Evolutionary conservation across 2,888 invertebrate species (phyloP).

Genomic region (Stenurella melanura): DNA sequence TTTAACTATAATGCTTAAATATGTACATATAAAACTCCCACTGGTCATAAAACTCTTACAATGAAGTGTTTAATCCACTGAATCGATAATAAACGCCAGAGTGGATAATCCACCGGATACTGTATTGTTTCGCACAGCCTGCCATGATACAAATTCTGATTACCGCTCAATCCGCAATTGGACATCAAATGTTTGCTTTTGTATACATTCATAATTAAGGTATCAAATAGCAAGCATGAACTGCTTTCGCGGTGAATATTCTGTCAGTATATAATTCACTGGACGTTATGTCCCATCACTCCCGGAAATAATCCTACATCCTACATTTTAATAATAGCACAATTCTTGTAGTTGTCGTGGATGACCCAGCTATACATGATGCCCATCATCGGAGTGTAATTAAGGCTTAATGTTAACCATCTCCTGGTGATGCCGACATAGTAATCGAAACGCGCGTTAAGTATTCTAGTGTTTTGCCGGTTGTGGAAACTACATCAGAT

Average conservation of each 20-base stretch:
- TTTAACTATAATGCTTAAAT: constrained; percentile 24
- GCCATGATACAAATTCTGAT: constrained; percentile 28
- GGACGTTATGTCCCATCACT: not conserved
- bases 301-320: too few relatives aligned
- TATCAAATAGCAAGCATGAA: not conserved
- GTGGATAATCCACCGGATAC: constrained; percentile 25
- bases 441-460: too few relatives aligned
- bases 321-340: too few relatives aligned
- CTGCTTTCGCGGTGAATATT: not conserved
- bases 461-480: too few relatives aligned
- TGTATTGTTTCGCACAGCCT: constrained; percentile 26
- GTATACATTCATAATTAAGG: constrained; percentile 19
- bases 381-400: too few relatives aligned
- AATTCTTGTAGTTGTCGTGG: too few relatives aligned
- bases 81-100: constrained; percentile 37
- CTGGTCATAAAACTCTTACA: constrained; percentile 32
- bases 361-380: too few relatives aligned
- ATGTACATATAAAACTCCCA: constrained; percentile 30
- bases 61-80: constrained; percentile 36
- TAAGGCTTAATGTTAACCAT: too few relatives aligned
- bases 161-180: constrained; percentile 17
- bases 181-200: constrained; percentile 23
- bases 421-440: too few relatives aligned
- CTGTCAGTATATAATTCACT: not conserved
- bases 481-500: too few relatives aligned